These are phyloP conservation scores for Typhlichthys subterraneus DNA, from an alignment of 2,797 vertebrate species.

Conservation along the genomic window DNA sequence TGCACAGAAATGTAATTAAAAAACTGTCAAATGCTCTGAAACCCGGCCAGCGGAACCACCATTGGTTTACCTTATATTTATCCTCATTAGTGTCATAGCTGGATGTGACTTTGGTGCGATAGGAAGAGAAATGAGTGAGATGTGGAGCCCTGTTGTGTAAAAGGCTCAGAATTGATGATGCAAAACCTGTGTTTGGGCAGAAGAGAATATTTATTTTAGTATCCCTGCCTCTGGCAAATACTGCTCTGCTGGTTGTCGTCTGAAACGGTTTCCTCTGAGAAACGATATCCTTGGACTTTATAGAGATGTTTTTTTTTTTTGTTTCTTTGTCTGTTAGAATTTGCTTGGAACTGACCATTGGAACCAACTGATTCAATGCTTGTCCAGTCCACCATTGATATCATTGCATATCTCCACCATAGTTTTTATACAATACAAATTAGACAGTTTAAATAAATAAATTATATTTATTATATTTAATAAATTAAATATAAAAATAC, in stretches of 20 bases:
- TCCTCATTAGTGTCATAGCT: neutral
- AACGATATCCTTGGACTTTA: constrained; percentile 23
- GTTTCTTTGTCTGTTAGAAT: neutral
- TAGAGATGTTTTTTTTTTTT: neutral
- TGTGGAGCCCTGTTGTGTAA: constrained; percentile 8
- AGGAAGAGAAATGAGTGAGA: constrained; percentile 21
- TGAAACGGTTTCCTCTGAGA: constrained; percentile 19
- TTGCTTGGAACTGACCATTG: neutral
- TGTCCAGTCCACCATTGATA: neutral
- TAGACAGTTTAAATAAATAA: too few relatives aligned
- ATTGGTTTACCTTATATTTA: neutral
- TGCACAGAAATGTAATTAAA: too few relatives aligned
- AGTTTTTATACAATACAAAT: too few relatives aligned
- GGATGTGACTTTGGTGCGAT: constrained; percentile 1
- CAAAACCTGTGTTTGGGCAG: constrained; percentile 8
- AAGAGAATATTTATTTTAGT: constrained; percentile 6
- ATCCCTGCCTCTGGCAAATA: constrained; percentile 14
- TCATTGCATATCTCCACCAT: too few relatives aligned
- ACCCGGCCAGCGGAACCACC: too few relatives aligned
- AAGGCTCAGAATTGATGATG: constrained; percentile 30
- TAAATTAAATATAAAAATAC: too few relatives aligned
- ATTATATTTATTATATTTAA: too few relatives aligned
- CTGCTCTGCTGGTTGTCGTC: constrained; percentile 18
- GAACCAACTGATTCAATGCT: too few relatives aligned
- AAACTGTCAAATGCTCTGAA: too few relatives aligned